Percentiles rank a stretch among this genome's conserved stretches.
Conservation (phyloP, 2,888 invertebrate genomes). For the Drosophila atripex region DNA sequence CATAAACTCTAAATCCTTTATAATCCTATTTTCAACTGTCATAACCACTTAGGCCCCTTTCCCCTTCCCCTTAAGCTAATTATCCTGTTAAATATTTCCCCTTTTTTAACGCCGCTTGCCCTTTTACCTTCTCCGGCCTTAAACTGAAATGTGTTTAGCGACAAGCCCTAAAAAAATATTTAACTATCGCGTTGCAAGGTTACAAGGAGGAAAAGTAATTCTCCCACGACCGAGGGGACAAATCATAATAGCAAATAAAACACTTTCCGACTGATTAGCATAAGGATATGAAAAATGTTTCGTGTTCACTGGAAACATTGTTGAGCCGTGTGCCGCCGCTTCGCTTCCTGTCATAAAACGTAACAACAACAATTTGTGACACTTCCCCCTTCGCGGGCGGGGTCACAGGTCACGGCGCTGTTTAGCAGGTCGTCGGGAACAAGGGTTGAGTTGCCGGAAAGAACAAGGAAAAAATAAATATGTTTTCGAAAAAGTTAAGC, state of each 20-base stretch:
- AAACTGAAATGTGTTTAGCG: background rate
- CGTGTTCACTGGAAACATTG: conserved; percentile 51
- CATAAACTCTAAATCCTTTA: background rate
- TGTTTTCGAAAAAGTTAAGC: conserved; percentile 29
- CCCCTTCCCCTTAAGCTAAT: conserved; percentile 33
- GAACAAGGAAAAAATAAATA: conserved; percentile 37
- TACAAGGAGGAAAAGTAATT: conserved; percentile 23
- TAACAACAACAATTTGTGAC: conserved; percentile 56
- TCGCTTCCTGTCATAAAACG: conserved; percentile 76
- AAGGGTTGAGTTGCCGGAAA: conserved; percentile 66
- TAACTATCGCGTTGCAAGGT: conserved; percentile 49
- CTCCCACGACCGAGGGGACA: conserved; percentile 50
- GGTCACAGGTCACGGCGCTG: conserved; percentile 12
- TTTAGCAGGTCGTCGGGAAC: conserved; percentile 52
- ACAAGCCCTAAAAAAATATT: conserved; percentile 43
- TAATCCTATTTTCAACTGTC: conserved; percentile 24
- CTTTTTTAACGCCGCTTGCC: conserved; percentile 26
- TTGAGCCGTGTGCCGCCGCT: conserved; percentile 47
- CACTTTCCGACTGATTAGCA: conserved; percentile 65
- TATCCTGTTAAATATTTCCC: conserved; percentile 43
- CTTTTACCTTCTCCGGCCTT: conserved; percentile 6
- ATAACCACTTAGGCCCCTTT: conserved; percentile 17
- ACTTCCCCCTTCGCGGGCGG: conserved; percentile 59
- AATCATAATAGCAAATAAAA: conserved; percentile 35
- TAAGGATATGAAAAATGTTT: conserved; percentile 68